Percentiles rank a stretch among this genome's conserved stretches.
Evolutionary conservation across 2,888 invertebrate genomes (phyloP).

Genomic region (Pachydiplax longipennis): DNA sequence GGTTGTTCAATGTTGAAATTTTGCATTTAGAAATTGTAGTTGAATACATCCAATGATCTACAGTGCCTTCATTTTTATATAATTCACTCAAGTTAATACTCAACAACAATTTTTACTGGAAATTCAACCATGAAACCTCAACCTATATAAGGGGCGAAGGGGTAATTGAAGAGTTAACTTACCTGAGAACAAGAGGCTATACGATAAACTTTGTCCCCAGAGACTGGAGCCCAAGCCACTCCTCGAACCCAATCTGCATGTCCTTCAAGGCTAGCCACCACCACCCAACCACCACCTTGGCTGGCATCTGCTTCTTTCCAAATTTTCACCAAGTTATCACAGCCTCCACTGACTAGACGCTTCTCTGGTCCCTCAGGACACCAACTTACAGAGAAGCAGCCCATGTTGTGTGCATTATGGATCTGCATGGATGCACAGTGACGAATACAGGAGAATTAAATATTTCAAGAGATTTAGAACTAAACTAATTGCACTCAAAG

Average conservation of each 20-base stretch:
- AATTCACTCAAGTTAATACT: no score
- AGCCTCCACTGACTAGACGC: slow-evolving; percentile 94
- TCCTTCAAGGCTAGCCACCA: slow-evolving; percentile 92
- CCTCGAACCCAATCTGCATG: slow-evolving; percentile 99
- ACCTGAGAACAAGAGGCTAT: slow-evolving; percentile 25
- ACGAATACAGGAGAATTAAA: no score
- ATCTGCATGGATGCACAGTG: background rate
- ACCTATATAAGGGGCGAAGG: no score
- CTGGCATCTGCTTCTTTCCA: slow-evolving; percentile 69
- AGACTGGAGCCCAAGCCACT: slow-evolving; percentile 97
- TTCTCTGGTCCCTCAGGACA: slow-evolving; percentile 77
- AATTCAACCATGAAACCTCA: no score
- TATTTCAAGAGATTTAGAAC: no score
- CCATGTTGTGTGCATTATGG: slow-evolving; percentile 70
- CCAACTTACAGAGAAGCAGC: slow-evolving; percentile 97
- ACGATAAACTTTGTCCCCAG: slow-evolving; percentile 64
- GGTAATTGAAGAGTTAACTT: background rate
- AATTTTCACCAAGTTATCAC: slow-evolving; percentile 96
- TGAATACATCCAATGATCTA: no score
- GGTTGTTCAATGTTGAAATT: no score
- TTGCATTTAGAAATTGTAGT: no score
- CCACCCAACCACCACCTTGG: slow-evolving; percentile 74
- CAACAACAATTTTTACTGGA: no score
- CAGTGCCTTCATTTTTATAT: no score
- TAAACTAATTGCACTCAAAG: no score